Conservation (phyloP, 2,888 invertebrate species). For the Habrosyne pyritoides region DNA sequence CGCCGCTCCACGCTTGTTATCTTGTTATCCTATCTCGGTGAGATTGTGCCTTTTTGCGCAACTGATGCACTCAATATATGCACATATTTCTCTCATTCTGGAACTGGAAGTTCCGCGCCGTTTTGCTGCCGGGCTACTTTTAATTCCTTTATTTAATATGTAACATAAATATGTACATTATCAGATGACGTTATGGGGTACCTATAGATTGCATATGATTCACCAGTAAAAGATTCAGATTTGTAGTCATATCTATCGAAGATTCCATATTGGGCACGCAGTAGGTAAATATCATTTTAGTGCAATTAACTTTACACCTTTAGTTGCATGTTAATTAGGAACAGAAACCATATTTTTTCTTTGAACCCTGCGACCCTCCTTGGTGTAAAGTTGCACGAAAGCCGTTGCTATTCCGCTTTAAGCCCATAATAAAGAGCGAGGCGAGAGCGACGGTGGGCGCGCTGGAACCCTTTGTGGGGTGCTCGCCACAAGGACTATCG, state of each 20-base stretch:
- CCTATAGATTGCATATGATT: background rate
- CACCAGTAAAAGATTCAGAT: background rate
- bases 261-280: too few species aligned
- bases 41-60: slow-evolving; percentile 79
- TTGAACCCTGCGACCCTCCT: slow-evolving; percentile 48
- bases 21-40: slow-evolving; percentile 81
- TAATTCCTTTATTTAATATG: slow-evolving; percentile 15
- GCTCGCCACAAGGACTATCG: slow-evolving; percentile 54
- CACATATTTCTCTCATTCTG: slow-evolving; percentile 56
- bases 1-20: slow-evolving; percentile 78
- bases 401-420: slow-evolving; percentile 61
- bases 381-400: slow-evolving; percentile 64
- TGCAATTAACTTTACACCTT: slow-evolving; percentile 37
- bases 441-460: slow-evolving; percentile 40
- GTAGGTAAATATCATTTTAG: background rate
- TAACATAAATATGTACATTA: background rate
- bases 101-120: slow-evolving; percentile 36
- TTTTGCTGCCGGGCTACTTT: slow-evolving; percentile 23
- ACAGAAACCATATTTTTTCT: slow-evolving; percentile 55
- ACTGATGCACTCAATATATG: slow-evolving; percentile 61
- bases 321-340: slow-evolving; percentile 59
- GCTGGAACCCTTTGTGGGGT: slow-evolving; percentile 58
- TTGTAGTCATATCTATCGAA: background rate
- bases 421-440: slow-evolving; percentile 62
- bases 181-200: background rate